Evolutionary conservation across 2,888 invertebrate species (phyloP), one percentile per base, ranked within the genome.

Genomic region (Eupeodes latifasciatus): DNA sequence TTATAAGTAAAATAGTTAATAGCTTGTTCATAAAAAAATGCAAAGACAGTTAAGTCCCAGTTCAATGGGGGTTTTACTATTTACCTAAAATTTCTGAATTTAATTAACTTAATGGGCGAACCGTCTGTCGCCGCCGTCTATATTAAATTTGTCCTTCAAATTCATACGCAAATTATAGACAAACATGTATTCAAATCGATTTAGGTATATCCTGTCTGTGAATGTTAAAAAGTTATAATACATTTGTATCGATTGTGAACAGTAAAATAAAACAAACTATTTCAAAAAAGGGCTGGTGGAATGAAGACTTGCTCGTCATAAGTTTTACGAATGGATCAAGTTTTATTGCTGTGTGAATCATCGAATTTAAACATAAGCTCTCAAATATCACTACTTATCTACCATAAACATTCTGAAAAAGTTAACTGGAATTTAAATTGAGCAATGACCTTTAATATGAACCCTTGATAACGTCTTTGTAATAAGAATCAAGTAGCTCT

Each of bases 391-490:
- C 27, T 11, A 19, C 10, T 2, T 14, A 14, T 9, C 5, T 19
- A 11, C 12, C 7, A 57, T n/a, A 40, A 5, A 40, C 16, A 55
- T 5, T 19, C 16, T 9, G 12, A 59, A 6, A 0, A 27, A 27
- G 27, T 0, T 9, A 59, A 5, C 34, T 59, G 1, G 6, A 27
- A 27, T 27, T 57, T 12, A 57, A 27, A 57, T 27, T 57, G 5
- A 27, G 47, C 47, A 67, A 44, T 55, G 71, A 71, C 55, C 71
- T 44, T 55, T 55, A 44, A 44, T 55, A 71, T 69, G 6, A 71
- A 71, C 44, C 40, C 2, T 27, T 71, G 71, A 71, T 71, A 71
- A 71, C 19, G 55, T 49, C 19, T 55, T 71, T 71, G 55, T 44
- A 55, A 71, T 19, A 71, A 34, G 14, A 2, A 27, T 16, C 55